Base-by-base conservation (phyloP, 2,113 vertebrate species). In the Bufo gargarizans region DNA sequence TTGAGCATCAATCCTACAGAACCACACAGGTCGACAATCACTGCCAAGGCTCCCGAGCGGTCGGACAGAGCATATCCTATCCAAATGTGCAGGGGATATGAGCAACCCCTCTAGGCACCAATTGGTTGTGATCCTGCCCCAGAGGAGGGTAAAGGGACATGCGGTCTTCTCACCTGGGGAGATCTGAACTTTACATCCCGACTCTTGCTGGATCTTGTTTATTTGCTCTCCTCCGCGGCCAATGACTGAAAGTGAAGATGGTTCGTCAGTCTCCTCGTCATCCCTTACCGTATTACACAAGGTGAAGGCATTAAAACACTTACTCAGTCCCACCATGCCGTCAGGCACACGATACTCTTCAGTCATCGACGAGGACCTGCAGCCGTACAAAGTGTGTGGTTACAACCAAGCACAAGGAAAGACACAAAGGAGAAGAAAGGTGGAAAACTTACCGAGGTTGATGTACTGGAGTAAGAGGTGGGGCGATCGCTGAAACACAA, bases 121-220 rank as follows among this genome's bases (percentile, higher is more conserved):
- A 22, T 3, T n/a, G 59, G 59, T 10, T 22, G 65, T 67, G 8
- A 9, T n/a, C 20, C n/a, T 3, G 6, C n/a, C 11, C 16, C 8
- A 71, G n/a, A 67, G 45, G 74, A 86, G 58, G 84, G 4, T 3
- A 16, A 22, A n/a, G 14, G 4, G 43, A 63, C 17, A 63, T 20
- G 0, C 13, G 56, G 6, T 65, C 93, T 76, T 65, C 93, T 76
- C 91, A 98, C 97, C 97, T 92, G 97, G 97, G 0, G 97, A 97
- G 76, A 98, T 97, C 94, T 98, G 97, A 86, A 98, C 97, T 91
- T 99, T 99, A 93, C 97, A 99, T 50, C 97, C 97, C 0, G 97
- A 98, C 4, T 99, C 97, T 89, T 97, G 97, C 90, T 99, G 97
- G 90, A 99, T 98, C 94, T 98, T 98, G 91, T 97, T 98, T 61